Base-by-base conservation (phyloP, 2,888 invertebrate species). In the Frankliniella intonsa region DNA sequence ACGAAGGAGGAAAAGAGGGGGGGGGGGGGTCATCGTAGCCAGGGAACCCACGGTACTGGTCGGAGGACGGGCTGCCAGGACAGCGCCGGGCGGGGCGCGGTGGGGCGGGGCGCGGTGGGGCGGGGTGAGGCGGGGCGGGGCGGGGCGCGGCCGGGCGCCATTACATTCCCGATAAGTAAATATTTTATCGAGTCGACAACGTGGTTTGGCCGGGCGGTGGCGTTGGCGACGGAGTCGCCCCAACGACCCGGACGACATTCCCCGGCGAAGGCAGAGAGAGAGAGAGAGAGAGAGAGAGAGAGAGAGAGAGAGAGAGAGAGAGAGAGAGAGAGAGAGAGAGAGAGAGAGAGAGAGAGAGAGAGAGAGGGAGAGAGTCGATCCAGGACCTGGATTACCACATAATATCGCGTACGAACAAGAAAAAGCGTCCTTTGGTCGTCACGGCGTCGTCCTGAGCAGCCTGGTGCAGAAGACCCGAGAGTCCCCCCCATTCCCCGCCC, bases 131-230 rank as follows among this genome's bases (percentile, higher is more conserved):
- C 5, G 38, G 38, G 38, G 38, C 38, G 38, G 38, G 38, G 38
- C 5, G 38, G 38, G 55, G 12, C 55, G 55, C 5, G 55, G 55
- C 55, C 9, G 9, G 19, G n/a, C 65, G 65, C 17, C 65, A 65
- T 69, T 22, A 69, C 69, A 69, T 22, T 69, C 69, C 69, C 69
- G 69, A 69, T 69, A 22, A 22, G 22, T 65, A 65, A 65, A 65
- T 65, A 65, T 65, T 65, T 65, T 65, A 65, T 65, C 65, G 65
- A n/a, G 65, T n/a, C 65, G 65, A 65, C 65, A 65, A 65, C 65
- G 65, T 65, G 19, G 19, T 65, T n/a, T 38, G 38, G 38, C 38
- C 38, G 38, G 38, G 38, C 38, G 3, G 38, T 3, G 38, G n/a
- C n/a, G n/a, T n/a, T 5, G 38, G 38, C 38, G 38, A 38, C 38